Conservation (phyloP, 2,888 invertebrate genomes). For the Dryadula phaetusa region DNA sequence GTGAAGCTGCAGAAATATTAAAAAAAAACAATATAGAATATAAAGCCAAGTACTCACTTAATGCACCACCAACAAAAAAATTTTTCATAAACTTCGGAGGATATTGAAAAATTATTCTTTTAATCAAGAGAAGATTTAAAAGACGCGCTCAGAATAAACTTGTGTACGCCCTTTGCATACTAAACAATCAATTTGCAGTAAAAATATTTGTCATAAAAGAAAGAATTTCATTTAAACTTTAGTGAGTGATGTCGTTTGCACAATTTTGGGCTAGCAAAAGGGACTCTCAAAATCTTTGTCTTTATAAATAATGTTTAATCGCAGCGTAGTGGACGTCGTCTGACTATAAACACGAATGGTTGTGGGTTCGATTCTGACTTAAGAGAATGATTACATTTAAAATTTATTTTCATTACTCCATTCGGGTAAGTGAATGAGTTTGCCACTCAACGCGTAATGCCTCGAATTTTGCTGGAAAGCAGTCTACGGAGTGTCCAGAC, state of each 20-base stretch:
- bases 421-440: no score
- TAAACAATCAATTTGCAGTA: slow-evolving; percentile 32
- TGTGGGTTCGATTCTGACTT: no score
- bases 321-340: no score
- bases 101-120: slow-evolving; percentile 36
- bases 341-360: no score
- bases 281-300: slow-evolving; percentile 1
- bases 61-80: slow-evolving; percentile 13
- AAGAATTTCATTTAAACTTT: slow-evolving; percentile 28
- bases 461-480: no score
- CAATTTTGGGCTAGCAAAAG: not conserved
- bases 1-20: no score
- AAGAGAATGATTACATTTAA: no score
- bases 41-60: not conserved
- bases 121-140: slow-evolving; percentile 36
- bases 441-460: no score
- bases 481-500: no score
- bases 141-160: slow-evolving; percentile 28
- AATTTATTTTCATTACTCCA: no score
- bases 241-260: slow-evolving; percentile 17
- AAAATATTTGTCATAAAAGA: slow-evolving; percentile 30
- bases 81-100: slow-evolving; percentile 4
- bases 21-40: slow-evolving; percentile 8
- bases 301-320: not conserved
- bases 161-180: slow-evolving; percentile 32